Evolutionary conservation across 2,797 vertebrate genomes (phyloP), one percentile per base, ranked within the genome.

Genomic region (Ara ararauna): DNA sequence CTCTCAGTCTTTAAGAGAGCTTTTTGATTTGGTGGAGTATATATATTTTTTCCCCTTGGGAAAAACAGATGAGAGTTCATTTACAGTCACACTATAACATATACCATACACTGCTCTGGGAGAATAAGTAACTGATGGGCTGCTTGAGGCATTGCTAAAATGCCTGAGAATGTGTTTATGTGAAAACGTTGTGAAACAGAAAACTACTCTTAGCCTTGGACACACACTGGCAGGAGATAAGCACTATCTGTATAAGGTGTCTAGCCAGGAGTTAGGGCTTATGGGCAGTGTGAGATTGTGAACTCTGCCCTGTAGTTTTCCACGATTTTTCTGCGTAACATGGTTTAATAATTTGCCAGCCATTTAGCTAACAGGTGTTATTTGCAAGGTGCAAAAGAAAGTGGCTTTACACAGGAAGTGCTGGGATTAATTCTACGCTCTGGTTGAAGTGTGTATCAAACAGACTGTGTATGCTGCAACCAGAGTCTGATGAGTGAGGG

Each of bases 141-240:
- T 82, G 44, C 44, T 82, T 85, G 38, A 77, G 48, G 44, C 30
- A 11, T 24, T 82, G 64, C 54, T 87, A 64, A 90, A 93, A 56
- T 13, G 4, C 60, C 44, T 26, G n/a, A 64, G 58, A 20, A 40
- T 5, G 20, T 34, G 51, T 54, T 85, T 74, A 64, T 65, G 40
- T 53, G 67, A 79, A 93, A 87, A 85, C 20, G 12, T 60, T 85
- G 84, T 77, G 74, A 89, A 95, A 91, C 30, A 81, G 47, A 81
- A 70, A 90, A 82, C 44, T 87, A 29, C 42, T 83, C 47, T 71
- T 77, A 84, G 58, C 79, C 68, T 87, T 71, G 53, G 60, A 54
- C 65, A 45, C 61, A 45, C 1, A 1, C 20, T 40, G 14, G 32
- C 50, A 79, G 54, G 9, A 87, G 71, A 87, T 76, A 90, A 93